A percentile compares a stretch with the other conserved stretches of the same genome.
phyloP scores from a whole-genome alignment of 2,113 vertebrate genomes.

The Tetrao urogallus region DNA sequence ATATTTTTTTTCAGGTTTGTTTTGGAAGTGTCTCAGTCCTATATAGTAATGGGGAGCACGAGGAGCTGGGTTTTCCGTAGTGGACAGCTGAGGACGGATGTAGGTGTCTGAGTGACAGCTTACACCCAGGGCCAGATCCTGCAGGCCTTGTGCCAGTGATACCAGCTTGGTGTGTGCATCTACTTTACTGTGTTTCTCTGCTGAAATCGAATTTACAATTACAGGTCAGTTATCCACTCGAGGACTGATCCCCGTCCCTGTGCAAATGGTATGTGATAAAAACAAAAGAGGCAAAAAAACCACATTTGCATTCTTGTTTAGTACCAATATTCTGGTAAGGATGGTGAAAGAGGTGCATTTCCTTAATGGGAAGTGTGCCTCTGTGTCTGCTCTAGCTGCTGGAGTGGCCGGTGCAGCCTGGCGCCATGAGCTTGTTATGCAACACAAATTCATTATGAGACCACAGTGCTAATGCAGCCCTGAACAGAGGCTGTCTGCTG shows the following conservation, averaged over 20 bases:
- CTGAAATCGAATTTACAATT: not conserved
- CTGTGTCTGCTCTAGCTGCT: not conserved
- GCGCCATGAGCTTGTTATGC: not conserved
- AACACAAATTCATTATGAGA: not conserved
- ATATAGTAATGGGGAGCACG: not conserved
- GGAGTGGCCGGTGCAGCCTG: not conserved
- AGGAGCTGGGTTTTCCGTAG: not conserved
- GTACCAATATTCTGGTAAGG: not conserved
- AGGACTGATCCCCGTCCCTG: not conserved
- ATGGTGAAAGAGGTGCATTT: not conserved
- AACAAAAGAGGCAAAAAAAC: not conserved
- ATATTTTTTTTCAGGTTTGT: not conserved
- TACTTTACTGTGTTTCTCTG: not conserved
- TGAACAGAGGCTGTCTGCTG: not conserved
- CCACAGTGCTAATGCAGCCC: not conserved
- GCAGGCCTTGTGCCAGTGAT: not conserved
- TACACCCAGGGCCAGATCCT: fast-evolving
- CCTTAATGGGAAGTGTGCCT: not conserved
- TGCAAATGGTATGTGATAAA: fast-evolving
- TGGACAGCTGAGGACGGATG: not conserved
- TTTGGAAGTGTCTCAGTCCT: not conserved
- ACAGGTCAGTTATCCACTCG: fast-evolving
- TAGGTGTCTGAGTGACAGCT: not conserved
- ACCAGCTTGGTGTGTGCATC: fast-evolving
- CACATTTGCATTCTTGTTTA: not conserved